phyloP scores from a whole-genome alignment of 2,888 invertebrate genomes.

The Lasioglossum marginatum region DNA sequence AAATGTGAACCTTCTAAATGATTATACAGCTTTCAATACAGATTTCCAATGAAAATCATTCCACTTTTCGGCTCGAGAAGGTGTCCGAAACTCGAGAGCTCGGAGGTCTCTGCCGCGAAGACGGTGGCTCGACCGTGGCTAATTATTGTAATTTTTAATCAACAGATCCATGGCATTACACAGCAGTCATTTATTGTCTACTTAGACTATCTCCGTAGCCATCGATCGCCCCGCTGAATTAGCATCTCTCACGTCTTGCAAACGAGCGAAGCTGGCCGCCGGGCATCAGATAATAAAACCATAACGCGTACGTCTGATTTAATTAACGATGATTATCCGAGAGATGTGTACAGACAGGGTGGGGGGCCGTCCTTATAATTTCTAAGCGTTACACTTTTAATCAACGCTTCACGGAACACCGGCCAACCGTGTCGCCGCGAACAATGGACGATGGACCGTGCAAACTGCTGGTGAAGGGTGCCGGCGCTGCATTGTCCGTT shows the following conservation, averaged over 20 bases:
- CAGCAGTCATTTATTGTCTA: background rate
- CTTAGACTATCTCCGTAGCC: background rate
- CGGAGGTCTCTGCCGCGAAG: background rate
- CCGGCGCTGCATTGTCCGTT: constrained; percentile 63
- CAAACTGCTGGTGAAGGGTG: constrained; percentile 51
- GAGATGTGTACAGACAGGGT: constrained; percentile 4
- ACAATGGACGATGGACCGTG: constrained; percentile 68
- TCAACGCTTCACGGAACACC: constrained; percentile 71
- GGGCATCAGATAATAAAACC: constrained; percentile 3
- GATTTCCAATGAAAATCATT: too few relatives aligned
- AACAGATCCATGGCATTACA: constrained; percentile 4
- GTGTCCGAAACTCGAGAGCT: too few relatives aligned
- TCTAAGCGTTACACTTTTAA: constrained; percentile 76
- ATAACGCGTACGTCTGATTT: constrained; percentile 42
- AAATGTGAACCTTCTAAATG: too few relatives aligned
- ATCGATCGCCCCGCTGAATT: background rate
- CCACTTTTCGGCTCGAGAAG: too few relatives aligned
- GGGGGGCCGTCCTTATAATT: constrained; percentile 59
- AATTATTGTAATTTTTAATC: constrained; percentile 13
- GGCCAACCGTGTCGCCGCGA: constrained; percentile 63
- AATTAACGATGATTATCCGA: constrained; percentile 63
- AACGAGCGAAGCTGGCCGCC: background rate
- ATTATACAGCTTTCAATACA: too few relatives aligned
- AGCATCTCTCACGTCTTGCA: background rate
- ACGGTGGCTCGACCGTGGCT: background rate